Evolutionary conservation across 92 coral and sea anemone species (phyloP).

Genomic region (Heteractis magnifica): DNA sequence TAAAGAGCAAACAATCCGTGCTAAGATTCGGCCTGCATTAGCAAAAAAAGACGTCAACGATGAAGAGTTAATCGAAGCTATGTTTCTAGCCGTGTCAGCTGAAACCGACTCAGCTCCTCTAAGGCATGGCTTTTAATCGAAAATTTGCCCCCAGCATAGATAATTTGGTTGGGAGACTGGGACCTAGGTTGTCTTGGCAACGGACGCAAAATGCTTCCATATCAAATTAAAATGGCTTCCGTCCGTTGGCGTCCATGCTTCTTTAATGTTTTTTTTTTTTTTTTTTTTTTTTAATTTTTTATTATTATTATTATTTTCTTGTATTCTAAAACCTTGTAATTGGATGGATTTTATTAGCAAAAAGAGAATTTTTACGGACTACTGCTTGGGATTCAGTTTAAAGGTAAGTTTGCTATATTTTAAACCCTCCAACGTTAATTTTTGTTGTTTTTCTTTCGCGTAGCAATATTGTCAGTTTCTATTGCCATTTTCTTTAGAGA

Average conservation of each 20-base stretch:
- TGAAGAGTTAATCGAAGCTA: constrained; percentile 56
- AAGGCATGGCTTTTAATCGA: constrained; percentile 40
- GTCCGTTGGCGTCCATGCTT: constrained; percentile 11
- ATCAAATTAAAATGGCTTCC: constrained; percentile 14
- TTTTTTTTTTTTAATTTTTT: background rate
- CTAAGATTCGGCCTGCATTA: constrained; percentile 49
- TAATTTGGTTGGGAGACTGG: constrained; percentile 17
- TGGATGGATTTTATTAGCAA: background rate
- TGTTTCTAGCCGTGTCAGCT: constrained; percentile 54
- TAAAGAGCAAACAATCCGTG: constrained; percentile 56
- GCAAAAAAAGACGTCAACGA: constrained; percentile 45
- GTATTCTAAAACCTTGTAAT: background rate
- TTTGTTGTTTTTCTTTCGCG: background rate
- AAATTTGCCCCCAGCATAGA: constrained; percentile 42
- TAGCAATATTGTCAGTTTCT: too few species aligned
- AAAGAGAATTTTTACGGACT: background rate
- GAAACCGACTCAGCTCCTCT: constrained; percentile 46
- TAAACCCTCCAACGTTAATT: background rate
- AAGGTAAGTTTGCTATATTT: background rate
- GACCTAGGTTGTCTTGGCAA: constrained; percentile 40
- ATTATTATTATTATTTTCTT: background rate
- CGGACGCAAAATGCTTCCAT: constrained; percentile 4
- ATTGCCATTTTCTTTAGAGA: background rate
- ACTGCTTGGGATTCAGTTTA: background rate
- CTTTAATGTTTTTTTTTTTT: background rate